Evolutionary conservation across 2,888 invertebrate genomes (phyloP).

Genomic region (Nomada flava): DNA sequence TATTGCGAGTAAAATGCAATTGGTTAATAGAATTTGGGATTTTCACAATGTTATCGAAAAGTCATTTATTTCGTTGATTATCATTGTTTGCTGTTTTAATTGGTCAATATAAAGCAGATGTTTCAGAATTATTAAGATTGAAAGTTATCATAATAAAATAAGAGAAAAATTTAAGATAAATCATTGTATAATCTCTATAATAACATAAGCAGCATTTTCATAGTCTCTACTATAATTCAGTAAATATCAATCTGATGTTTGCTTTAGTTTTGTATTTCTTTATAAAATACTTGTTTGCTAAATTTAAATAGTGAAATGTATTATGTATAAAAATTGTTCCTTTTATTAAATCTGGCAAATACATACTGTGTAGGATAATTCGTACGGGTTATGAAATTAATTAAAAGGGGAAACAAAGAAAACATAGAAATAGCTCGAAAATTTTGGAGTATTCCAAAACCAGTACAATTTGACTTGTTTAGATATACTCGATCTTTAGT

Average conservation of each 20-base stretch:
- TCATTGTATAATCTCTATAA: not conserved
- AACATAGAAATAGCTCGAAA: not conserved
- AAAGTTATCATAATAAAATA: not conserved
- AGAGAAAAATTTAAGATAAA: not conserved
- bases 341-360: not conserved
- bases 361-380: not conserved
- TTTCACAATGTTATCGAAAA: not conserved
- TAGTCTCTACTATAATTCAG: conserved; percentile 16
- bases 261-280: not conserved
- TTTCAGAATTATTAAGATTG: not conserved
- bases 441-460: conserved; percentile 4
- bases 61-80: not conserved
- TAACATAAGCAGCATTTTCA: conserved; percentile 10
- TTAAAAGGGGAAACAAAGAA: not conserved
- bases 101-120: not conserved
- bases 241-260: conserved; percentile 3
- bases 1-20: not conserved
- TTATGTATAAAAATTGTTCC: not conserved
- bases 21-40: conserved; percentile 1
- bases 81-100: not conserved
- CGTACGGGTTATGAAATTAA: not conserved
- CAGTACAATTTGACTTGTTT: conserved; percentile 17
- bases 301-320: conserved; percentile 25
- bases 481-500: not conserved
- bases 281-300: not conserved